These are phyloP conservation scores for Aphelenchoides fujianensis DNA, from an alignment of 1,140 invertebrate species.

Conservation along the genomic window DNA sequence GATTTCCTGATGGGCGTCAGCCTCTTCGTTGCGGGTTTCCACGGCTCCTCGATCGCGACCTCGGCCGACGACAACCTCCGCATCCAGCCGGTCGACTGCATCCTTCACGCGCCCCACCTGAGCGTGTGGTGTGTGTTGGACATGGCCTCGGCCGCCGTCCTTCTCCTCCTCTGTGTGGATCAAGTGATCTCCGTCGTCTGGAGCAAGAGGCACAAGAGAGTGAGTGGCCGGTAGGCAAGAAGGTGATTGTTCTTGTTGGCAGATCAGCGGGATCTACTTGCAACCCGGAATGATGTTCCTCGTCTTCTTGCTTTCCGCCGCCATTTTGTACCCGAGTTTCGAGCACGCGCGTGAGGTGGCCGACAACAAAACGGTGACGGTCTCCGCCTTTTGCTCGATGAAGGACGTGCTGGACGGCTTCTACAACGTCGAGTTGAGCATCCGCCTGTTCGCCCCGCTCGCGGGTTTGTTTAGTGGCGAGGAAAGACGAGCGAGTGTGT, in stretches of 20 bases:
- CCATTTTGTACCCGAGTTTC: constrained; percentile 28
- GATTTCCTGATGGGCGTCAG: constrained; percentile 36
- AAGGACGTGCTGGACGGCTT: constrained; percentile 31
- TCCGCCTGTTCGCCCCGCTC: constrained; percentile 29
- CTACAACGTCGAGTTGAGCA: constrained; percentile 25
- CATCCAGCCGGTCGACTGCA: constrained; percentile 28
- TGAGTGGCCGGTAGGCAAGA: too few relatives aligned
- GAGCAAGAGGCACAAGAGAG: constrained; percentile 36
- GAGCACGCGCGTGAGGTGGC: constrained; percentile 6
- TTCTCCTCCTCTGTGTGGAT: constrained; percentile 33
- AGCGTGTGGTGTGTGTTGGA: constrained; percentile 32
- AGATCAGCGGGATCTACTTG: constrained; percentile 35
- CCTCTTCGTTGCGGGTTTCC: constrained; percentile 36
- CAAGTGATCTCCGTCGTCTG: constrained; percentile 40
- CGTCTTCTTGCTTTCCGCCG: constrained; percentile 26
- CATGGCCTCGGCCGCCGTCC: constrained; percentile 14
- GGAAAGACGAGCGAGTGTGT: too few relatives aligned
- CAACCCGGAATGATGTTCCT: constrained; percentile 19
- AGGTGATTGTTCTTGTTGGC: too few relatives aligned
- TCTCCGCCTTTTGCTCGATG: constrained; percentile 37
- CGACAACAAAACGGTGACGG: constrained; percentile 33
- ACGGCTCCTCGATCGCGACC: constrained; percentile 27
- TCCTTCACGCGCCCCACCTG: constrained; percentile 28
- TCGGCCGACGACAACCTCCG: constrained; percentile 23
- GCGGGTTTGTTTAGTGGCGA: not conserved